A percentile compares a stretch with the other conserved stretches of the same genome.
phyloP scores from a whole-genome alignment of 2,797 vertebrate species.

The Hoplostethus atlanticus region DNA sequence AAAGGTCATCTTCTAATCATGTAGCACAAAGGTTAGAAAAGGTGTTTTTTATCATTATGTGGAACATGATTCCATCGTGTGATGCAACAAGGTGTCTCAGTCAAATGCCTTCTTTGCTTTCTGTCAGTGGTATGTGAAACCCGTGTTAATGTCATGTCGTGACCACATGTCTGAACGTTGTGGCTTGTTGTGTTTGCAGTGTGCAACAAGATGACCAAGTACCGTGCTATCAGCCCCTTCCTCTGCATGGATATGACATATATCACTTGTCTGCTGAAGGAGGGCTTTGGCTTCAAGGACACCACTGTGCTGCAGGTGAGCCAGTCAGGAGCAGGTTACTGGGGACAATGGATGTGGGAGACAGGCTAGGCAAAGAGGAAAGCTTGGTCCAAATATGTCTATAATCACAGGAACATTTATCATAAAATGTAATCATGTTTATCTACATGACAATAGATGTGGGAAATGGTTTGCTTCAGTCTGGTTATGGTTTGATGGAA shows the following conservation, averaged over 20 bases:
- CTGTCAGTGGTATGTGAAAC: conserved; percentile 32
- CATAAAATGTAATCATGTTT: neutral
- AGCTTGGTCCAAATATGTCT: neutral
- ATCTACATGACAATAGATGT: neutral
- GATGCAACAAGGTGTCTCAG: conserved; percentile 8
- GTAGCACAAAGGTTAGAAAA: conserved; percentile 61
- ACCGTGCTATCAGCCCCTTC: conserved; percentile 92
- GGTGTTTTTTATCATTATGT: conserved; percentile 1
- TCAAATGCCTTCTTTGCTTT: neutral
- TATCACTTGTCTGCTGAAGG: conserved; percentile 95
- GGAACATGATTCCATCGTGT: neutral
- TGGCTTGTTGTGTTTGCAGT: conserved; percentile 81
- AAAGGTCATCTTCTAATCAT: conserved; percentile 68
- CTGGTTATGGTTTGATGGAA: conserved; percentile 15
- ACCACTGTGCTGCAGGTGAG: conserved; percentile 92
- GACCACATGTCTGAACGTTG: conserved; percentile 21
- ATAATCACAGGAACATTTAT: neutral
- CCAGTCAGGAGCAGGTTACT: conserved; percentile 15
- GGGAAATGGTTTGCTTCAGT: neutral
- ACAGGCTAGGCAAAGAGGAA: conserved; percentile 5
- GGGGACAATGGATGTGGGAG: neutral
- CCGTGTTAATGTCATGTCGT: conserved; percentile 26
- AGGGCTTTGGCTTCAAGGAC: conserved; percentile 97
- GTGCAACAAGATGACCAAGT: conserved; percentile 95
- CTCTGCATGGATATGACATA: conserved; percentile 99